Base-by-base conservation (phyloP, 2,113 vertebrate genomes). In the Nettapus auritus region DNA sequence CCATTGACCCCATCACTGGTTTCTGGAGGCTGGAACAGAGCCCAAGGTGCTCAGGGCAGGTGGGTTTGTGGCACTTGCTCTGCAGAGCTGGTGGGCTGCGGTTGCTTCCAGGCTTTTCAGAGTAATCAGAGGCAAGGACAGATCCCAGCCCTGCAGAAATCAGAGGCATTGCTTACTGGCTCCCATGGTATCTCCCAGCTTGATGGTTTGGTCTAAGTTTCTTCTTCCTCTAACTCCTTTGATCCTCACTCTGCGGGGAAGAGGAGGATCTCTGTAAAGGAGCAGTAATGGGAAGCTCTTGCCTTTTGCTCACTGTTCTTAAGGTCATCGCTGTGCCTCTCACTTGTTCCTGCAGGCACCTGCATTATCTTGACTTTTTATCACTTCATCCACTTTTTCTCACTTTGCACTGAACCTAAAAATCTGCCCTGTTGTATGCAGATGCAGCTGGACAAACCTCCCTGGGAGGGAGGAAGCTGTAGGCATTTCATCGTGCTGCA, bases 11-110 rank as follows among this genome's bases (percentile, higher is more conserved):
- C 63, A 68, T 7, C 34, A 40, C 48, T 60, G 73, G 53, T 84
- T 92, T 93, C 78, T 94, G 66, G 63, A 94, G 87, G 82, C 70
- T 97, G 96, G 94, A 92, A 69, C 0, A 0, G 86, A 95, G 92
- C 80, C 96, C 84, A 38, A 4, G 66, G 57, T 52, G 77, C 83
- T 92, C 78, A 14, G 81, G 78, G 66, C 81, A 87, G 81, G 91
- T 89, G 94, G 3, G 8, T 33, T 18, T 20, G 15, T 34, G 14
- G 36, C 36, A 5, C 82, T 74, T 50, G 71, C 57, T 67, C 40
- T n/a, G 40, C 6, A 4, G 19, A 85, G 36, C 78, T 80, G 63
- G 13, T 80, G 62, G 73, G 73, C 53, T 81, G 56, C 38, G 80
- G 77, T 4, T 62, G 21, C 31, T 86, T 36, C 62, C 22, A 59